Evolutionary conservation across 2,797 vertebrate genomes (phyloP).

Genomic region (Mormyrus proboscirostris): DNA sequence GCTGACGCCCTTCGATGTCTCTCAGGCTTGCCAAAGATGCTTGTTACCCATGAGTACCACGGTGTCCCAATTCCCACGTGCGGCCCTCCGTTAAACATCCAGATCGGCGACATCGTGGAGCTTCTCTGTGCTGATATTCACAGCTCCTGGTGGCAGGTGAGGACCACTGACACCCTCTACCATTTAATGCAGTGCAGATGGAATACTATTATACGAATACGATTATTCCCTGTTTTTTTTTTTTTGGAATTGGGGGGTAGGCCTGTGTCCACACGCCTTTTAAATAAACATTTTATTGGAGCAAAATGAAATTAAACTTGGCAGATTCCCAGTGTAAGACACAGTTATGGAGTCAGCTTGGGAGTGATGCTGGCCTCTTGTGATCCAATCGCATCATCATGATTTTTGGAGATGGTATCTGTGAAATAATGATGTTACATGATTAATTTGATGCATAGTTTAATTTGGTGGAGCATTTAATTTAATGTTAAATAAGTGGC

Average conservation of each 20-base stretch:
- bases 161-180: slow-evolving; percentile 28
- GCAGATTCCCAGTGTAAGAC: neutral
- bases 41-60: slow-evolving; percentile 75
- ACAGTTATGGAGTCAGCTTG: neutral
- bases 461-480: neutral
- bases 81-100: slow-evolving; percentile 76
- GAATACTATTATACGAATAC: neutral
- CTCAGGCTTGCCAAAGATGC: slow-evolving; percentile 82
- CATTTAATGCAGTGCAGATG: slow-evolving; percentile 25
- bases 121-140: slow-evolving; percentile 79
- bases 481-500: neutral
- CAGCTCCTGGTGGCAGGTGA: slow-evolving; percentile 90
- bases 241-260: neutral
- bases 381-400: neutral
- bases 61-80: slow-evolving; percentile 69
- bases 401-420: neutral
- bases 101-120: slow-evolving; percentile 77
- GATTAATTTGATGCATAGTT: neutral
- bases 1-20: neutral
- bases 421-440: neutral
- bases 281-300: neutral
- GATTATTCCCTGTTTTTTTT: neutral
- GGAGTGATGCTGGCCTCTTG: neutral
- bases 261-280: neutral
- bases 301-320: neutral